Percentiles rank a stretch among this genome's conserved stretches.
Evolutionary conservation across 2,797 vertebrate genomes (phyloP).

Genomic region (Poecilia wingei): DNA sequence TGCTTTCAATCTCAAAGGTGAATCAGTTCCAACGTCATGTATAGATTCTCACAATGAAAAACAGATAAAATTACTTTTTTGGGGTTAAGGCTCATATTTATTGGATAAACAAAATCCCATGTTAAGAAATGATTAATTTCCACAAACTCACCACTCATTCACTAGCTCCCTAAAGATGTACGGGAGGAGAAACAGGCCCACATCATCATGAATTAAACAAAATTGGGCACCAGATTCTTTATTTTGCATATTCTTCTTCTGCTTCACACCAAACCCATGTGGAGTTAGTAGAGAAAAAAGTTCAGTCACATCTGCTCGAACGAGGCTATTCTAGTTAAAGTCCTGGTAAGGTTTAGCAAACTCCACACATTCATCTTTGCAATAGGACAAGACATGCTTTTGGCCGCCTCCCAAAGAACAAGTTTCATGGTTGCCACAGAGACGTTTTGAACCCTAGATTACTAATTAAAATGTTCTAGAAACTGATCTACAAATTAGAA

Average conservation of each 20-base stretch:
- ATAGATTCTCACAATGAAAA: not conserved
- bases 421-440: not conserved
- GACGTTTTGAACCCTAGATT: not conserved
- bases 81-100: not conserved
- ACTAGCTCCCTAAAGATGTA: not conserved
- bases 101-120: not conserved
- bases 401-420: not conserved
- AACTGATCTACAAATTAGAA: not conserved
- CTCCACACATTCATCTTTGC: not conserved
- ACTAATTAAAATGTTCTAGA: not conserved
- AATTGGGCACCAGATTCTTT: not conserved
- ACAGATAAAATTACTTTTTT: not conserved
- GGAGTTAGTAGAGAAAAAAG: not conserved
- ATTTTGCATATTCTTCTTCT: not conserved
- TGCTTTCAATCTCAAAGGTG: not conserved
- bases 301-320: not conserved
- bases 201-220: not conserved
- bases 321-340: not conserved
- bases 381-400: not conserved
- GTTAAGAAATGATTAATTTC: not conserved
- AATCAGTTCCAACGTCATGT: not conserved
- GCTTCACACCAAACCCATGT: not conserved
- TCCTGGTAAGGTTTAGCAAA: not conserved
- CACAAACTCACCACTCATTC: not conserved
- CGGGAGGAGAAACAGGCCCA: not conserved